Conservation (phyloP, 2,888 invertebrate genomes). For the Drosophila mettleri region DNA sequence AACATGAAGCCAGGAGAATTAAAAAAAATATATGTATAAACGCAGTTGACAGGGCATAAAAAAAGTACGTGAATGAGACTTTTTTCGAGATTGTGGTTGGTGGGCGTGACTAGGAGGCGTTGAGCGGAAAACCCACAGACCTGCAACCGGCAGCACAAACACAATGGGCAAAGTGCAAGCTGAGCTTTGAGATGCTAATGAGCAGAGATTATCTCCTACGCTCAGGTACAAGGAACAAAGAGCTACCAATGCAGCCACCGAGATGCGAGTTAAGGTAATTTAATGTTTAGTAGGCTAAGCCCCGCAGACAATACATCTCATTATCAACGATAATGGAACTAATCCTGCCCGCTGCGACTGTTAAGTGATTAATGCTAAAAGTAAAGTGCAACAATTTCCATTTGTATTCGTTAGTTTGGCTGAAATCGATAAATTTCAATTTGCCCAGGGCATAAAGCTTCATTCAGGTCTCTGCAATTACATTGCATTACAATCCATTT, state of each 20-base stretch:
- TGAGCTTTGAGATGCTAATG: conserved; percentile 48
- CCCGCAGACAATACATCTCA: not conserved
- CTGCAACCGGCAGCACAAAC: conserved; percentile 6
- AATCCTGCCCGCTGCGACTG: not conserved
- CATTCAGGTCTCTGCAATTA: not conserved
- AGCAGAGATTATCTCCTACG: conserved; percentile 38
- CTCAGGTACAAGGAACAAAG: not conserved
- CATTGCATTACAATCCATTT: not conserved
- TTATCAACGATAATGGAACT: not conserved
- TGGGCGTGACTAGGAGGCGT: not conserved
- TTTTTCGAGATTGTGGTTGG: conserved; percentile 21
- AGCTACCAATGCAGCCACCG: not conserved
- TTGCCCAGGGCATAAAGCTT: not conserved
- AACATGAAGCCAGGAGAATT: conserved; percentile 12
- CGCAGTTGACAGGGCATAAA: conserved; percentile 39
- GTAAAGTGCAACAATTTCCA: not conserved
- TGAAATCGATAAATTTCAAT: conserved; percentile 9
- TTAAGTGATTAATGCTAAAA: not conserved
- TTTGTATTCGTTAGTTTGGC: not conserved
- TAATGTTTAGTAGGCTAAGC: not conserved
- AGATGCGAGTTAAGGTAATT: not conserved
- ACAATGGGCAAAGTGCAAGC: conserved; percentile 27
- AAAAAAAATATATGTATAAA: conserved; percentile 1
- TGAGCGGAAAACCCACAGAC: conserved; percentile 10
- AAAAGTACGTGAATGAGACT: conserved; percentile 35